phyloP scores from a whole-genome alignment of 2,113 vertebrate species.

The Illadopsis cleaveri region DNA sequence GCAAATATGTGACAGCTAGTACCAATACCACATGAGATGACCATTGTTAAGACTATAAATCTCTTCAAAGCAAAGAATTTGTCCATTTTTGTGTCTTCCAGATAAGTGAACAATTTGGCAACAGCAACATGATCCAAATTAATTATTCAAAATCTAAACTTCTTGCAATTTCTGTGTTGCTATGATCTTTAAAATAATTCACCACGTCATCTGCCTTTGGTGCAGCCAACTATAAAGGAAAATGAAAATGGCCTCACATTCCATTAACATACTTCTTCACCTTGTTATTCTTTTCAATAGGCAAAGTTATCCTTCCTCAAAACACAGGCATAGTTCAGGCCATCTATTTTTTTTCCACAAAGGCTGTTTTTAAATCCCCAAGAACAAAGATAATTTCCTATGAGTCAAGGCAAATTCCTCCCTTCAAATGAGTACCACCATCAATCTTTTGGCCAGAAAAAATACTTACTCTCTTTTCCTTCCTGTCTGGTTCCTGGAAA shows the following conservation, averaged over 20 bases:
- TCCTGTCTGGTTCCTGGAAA: constrained; percentile 12
- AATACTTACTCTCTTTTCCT: neutral
- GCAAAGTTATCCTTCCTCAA: neutral
- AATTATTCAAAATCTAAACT: neutral
- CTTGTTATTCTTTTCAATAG: neutral
- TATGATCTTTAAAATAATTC: neutral
- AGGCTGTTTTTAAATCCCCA: neutral
- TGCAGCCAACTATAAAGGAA: neutral
- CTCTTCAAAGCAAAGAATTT: neutral
- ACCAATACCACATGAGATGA: neutral
- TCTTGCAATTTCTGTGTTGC: neutral
- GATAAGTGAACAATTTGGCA: neutral
- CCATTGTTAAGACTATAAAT: neutral
- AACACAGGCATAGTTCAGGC: neutral
- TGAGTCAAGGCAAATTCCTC: constrained; percentile 33
- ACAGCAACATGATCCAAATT: neutral
- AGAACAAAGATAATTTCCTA: constrained; percentile 28
- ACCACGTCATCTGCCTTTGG: neutral
- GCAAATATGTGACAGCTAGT: neutral
- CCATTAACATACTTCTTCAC: neutral
- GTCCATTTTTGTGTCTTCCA: neutral
- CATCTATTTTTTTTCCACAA: neutral
- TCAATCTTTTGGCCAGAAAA: neutral
- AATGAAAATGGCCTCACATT: neutral
- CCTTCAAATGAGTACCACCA: neutral